Conservation (phyloP, 2,797 vertebrate species). For the Falco rusticolus region DNA sequence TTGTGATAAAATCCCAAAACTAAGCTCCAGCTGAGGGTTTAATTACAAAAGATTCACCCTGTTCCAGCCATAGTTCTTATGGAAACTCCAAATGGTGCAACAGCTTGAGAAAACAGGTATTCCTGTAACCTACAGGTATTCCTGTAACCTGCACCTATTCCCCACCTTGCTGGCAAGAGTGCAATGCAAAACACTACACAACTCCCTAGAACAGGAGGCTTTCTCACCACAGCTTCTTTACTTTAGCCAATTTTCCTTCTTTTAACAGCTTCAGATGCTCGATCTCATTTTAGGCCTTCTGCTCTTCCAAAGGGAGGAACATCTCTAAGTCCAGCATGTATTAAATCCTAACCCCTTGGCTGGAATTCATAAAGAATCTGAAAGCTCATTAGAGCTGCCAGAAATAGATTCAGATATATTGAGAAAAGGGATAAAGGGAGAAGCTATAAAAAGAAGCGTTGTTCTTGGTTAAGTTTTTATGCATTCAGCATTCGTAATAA, state of each 20-base stretch:
- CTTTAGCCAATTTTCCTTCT: background rate
- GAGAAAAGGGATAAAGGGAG: background rate
- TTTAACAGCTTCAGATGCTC: background rate
- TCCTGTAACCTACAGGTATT: background rate
- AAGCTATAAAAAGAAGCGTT: background rate
- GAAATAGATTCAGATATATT: slow-evolving; percentile 9
- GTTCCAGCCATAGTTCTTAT: background rate
- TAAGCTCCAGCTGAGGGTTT: background rate
- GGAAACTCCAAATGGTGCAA: background rate
- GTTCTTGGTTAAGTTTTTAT: background rate
- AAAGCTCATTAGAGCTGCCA: background rate
- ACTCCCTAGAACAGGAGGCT: background rate
- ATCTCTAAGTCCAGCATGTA: background rate
- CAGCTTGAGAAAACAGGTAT: background rate
- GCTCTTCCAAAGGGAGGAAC: background rate
- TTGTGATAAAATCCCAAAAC: background rate
- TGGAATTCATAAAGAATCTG: background rate
- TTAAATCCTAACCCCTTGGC: background rate
- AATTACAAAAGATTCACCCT: background rate
- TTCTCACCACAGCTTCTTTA: background rate
- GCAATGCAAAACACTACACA: background rate
- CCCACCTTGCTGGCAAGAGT: background rate
- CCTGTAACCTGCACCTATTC: background rate
- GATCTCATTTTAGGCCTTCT: background rate
- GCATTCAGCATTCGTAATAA: background rate